Conservation (phyloP, 2,888 invertebrate genomes). For the Megastigmus dorsalis region DNA sequence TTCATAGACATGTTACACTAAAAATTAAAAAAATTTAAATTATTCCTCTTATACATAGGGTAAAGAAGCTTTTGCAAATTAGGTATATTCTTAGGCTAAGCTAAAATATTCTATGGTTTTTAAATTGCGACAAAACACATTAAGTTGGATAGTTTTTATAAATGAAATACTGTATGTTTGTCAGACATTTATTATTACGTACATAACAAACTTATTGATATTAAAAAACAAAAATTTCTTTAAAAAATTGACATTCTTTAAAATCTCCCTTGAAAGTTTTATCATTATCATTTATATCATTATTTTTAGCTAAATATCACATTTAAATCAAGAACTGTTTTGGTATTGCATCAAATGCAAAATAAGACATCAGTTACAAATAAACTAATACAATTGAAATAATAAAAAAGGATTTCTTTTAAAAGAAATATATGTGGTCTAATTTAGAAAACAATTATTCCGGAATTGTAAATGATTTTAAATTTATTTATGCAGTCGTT, state of each 20-base stretch:
- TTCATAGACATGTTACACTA: background rate
- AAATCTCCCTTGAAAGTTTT: no score
- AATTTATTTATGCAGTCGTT: constrained; percentile 20
- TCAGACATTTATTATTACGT: constrained; percentile 18
- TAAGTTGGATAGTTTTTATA: no score
- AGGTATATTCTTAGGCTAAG: no score
- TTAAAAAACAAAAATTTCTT: constrained; percentile 2
- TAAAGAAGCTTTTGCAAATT: no score
- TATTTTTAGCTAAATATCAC: constrained; percentile 15
- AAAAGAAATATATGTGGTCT: background rate
- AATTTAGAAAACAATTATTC: constrained; percentile 24
- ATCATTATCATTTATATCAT: constrained; percentile 29
- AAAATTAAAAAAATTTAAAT: background rate
- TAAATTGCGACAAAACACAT: no score
- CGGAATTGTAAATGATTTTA: constrained; percentile 34
- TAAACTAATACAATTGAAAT: constrained; percentile 8
- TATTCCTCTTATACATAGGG: background rate
- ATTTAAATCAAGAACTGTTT: no score
- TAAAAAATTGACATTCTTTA: background rate
- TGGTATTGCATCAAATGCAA: constrained; percentile 2
- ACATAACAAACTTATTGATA: background rate
- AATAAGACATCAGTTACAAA: constrained; percentile 14
- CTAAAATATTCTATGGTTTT: no score
- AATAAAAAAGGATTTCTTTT: constrained; percentile 12
- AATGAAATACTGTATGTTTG: constrained; percentile 31